Evolutionary conservation across 2,888 invertebrate species (phyloP).

Genomic region (Plagiodera versicolora): DNA sequence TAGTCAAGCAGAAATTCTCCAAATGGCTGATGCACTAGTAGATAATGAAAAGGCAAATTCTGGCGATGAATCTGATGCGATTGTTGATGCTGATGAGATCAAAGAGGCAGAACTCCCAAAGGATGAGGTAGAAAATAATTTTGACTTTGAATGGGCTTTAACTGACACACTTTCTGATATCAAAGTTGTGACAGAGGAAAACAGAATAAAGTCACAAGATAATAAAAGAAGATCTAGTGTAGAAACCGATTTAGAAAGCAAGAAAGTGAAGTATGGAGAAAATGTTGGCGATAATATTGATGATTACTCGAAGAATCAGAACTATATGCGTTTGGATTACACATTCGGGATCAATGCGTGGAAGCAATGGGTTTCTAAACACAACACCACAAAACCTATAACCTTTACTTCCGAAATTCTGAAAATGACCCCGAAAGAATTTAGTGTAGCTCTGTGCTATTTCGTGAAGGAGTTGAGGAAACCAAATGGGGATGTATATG

Average conservation of each 20-base stretch:
- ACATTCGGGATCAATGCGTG: conserved; percentile 88
- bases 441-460: conserved; percentile 78
- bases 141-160: conserved; percentile 59
- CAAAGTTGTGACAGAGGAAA: background rate
- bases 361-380: conserved; percentile 81
- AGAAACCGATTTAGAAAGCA: background rate
- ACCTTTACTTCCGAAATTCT: conserved; percentile 65
- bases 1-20: conserved; percentile 81
- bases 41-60: conserved; percentile 61
- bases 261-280: conserved; percentile 62
- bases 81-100: background rate
- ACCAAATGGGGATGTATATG: conserved; percentile 83
- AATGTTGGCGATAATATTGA: conserved; percentile 30
- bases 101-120: conserved; percentile 62
- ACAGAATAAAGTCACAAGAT: background rate
- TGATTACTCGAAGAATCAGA: background rate
- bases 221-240: background rate
- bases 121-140: conserved; percentile 59
- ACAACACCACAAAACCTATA: conserved; percentile 72
- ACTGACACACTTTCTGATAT: conserved; percentile 6
- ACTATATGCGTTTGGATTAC: conserved; percentile 51
- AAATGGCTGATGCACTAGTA: conserved; percentile 91
- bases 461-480: conserved; percentile 87
- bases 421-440: conserved; percentile 81
- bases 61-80: conserved; percentile 2